Conservation (phyloP, 2,888 invertebrate species). For the Volucella inanis region DNA sequence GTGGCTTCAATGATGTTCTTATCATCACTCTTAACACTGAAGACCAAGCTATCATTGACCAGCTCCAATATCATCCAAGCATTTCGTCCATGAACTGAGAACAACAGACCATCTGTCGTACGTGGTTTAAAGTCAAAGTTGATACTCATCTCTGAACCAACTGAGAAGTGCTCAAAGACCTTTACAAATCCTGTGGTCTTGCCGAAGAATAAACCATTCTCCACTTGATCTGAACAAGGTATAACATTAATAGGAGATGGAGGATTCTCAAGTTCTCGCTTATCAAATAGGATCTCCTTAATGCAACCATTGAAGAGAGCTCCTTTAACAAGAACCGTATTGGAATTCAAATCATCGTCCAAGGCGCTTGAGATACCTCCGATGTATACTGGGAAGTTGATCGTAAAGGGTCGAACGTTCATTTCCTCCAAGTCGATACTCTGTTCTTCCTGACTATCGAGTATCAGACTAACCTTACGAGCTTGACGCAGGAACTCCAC, state of each 20-base stretch:
- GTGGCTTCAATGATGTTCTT: constrained; percentile 89
- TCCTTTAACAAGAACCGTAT: constrained; percentile 78
- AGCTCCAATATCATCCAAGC: constrained; percentile 95
- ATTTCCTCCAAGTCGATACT: constrained; percentile 85
- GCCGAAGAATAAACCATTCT: constrained; percentile 93
- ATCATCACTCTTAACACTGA: constrained; percentile 90
- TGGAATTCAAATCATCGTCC: constrained; percentile 83
- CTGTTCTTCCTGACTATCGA: constrained; percentile 77
- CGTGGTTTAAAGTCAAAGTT: constrained; percentile 94
- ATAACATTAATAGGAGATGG: constrained; percentile 86
- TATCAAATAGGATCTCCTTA: constrained; percentile 89
- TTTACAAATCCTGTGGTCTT: constrained; percentile 90
- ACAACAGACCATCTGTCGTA: constrained; percentile 91
- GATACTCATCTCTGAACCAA: constrained; percentile 91
- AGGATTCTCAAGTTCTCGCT: constrained; percentile 86
- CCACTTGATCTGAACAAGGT: constrained; percentile 91
- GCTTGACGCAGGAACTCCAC: constrained; percentile 87
- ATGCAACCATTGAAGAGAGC: constrained; percentile 93
- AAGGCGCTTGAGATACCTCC: constrained; percentile 88
- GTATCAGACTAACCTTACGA: constrained; percentile 85
- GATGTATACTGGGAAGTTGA: constrained; percentile 89
- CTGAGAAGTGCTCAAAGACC: constrained; percentile 88
- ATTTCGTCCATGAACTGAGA: constrained; percentile 91
- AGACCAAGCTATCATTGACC: constrained; percentile 91
- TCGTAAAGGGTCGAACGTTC: constrained; percentile 84